Percentiles rank a stretch among this genome's conserved stretches.
Conservation (phyloP, 1,140 invertebrate genomes). For the Diabrotica virgifera region DNA sequence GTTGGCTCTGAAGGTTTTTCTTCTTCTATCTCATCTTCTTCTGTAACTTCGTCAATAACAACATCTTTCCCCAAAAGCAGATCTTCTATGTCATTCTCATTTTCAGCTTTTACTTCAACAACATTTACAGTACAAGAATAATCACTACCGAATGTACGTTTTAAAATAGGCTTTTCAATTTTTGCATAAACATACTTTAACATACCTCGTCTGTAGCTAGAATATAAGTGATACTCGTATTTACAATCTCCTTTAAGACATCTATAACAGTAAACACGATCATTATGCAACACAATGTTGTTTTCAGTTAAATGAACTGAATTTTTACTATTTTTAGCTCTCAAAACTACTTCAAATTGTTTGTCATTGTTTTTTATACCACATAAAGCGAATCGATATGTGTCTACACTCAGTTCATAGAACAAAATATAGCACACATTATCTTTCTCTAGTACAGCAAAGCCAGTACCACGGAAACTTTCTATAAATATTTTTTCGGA, state of each 20-base stretch:
- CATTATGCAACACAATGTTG: constrained; percentile 8
- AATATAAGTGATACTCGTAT: constrained; percentile 1
- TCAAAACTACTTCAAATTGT: constrained; percentile 12
- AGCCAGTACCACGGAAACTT: background rate
- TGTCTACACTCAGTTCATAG: background rate
- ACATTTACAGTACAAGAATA: constrained; percentile 5
- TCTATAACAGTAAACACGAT: constrained; percentile 11
- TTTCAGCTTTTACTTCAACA: constrained; percentile 9
- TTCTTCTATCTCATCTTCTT: constrained; percentile 7
- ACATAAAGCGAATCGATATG: constrained; percentile 3
- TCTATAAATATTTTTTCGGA: constrained; percentile 1
- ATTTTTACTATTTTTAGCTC: constrained; percentile 3
- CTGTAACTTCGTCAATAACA: constrained; percentile 14
- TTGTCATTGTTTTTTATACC: background rate
- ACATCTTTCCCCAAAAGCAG: constrained; percentile 13
- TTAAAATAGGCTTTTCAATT: constrained; percentile 6
- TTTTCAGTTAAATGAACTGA: constrained; percentile 12
- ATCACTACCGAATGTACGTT: constrained; percentile 6
- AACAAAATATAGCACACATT: constrained; percentile 6
- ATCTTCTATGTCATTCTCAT: constrained; percentile 11
- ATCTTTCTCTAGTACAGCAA: constrained; percentile 17
- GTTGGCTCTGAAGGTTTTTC: background rate
- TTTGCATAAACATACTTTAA: constrained; percentile 6
- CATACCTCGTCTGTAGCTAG: constrained; percentile 8
- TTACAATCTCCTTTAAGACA: constrained; percentile 14